phyloP scores from a whole-genome alignment of 2,113 vertebrate genomes.

The Percina caprodes region DNA sequence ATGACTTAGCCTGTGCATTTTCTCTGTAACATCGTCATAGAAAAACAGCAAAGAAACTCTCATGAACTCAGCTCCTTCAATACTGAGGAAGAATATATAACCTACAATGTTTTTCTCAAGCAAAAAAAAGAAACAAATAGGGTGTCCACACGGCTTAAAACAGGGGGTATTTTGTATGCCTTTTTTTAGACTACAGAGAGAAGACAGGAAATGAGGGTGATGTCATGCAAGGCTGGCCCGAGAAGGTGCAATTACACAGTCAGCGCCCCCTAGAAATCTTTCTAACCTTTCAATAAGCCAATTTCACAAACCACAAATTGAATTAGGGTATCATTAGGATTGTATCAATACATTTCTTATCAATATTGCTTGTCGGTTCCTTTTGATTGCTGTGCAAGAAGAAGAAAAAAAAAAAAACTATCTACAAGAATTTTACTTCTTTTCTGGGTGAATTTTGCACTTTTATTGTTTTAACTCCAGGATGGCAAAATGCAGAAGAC shows the following conservation, averaged over 20 bases:
- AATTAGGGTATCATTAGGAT: not conserved
- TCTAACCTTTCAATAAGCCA: not conserved
- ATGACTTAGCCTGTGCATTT: not conserved
- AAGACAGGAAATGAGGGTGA: not conserved
- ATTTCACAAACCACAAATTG: not conserved
- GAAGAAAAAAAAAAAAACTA: too few relatives aligned
- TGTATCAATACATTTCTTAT: not conserved
- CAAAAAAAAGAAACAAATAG: not conserved
- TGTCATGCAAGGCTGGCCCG: not conserved
- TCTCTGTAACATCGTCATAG: not conserved
- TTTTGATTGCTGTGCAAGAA: too few relatives aligned
- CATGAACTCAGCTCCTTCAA: not conserved
- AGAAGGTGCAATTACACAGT: conserved; percentile 19
- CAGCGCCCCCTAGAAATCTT: not conserved
- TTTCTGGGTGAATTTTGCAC: not conserved
- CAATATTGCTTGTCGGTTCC: not conserved
- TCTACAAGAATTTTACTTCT: not conserved
- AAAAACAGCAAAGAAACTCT: not conserved
- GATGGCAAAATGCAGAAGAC: conserved; percentile 6
- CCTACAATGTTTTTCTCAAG: not conserved
- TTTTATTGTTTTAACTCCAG: not conserved
- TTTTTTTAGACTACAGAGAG: not conserved
- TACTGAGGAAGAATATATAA: not conserved
- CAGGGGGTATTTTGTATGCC: too few relatives aligned
- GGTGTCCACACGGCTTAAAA: not conserved